These are phyloP conservation scores for Probaryconus sp. DNA, from an alignment of 1,140 invertebrate species.

Conservation along the genomic window DNA sequence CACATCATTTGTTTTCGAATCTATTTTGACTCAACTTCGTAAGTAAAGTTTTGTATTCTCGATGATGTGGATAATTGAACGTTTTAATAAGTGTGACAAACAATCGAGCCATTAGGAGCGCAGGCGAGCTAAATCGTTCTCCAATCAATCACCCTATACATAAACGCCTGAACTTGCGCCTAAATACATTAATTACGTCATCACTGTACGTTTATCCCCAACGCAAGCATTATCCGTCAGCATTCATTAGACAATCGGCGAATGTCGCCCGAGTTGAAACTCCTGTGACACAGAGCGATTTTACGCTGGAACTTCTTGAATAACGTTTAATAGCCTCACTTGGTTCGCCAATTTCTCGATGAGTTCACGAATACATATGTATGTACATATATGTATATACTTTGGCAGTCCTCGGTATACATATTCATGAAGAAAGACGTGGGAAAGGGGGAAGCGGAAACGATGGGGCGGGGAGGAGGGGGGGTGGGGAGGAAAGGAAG, in stretches of 20 bases:
- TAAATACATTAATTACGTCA: constrained; percentile 49
- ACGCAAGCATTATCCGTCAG: constrained; percentile 49
- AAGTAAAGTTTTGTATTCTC: too few relatives aligned
- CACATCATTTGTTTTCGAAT: too few relatives aligned
- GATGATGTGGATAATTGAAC: too few relatives aligned
- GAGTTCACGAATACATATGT: constrained; percentile 27
- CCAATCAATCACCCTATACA: constrained; percentile 31
- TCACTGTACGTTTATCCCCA: constrained; percentile 37
- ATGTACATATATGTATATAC: constrained; percentile 41
- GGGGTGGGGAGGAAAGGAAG: constrained; percentile 5
- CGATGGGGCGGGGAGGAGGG: background rate
- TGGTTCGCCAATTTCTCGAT: constrained; percentile 51
- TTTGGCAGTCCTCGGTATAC: constrained; percentile 62
- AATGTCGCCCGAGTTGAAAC: constrained; percentile 54
- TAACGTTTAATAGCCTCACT: constrained; percentile 53
- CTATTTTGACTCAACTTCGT: too few relatives aligned
- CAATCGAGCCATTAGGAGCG: constrained; percentile 29
- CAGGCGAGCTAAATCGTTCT: constrained; percentile 12
- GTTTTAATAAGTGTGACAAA: constrained; percentile 22
- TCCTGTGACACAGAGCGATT: constrained; percentile 56
- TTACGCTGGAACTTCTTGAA: constrained; percentile 57
- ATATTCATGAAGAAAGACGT: constrained; percentile 70
- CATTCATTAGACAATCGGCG: constrained; percentile 57
- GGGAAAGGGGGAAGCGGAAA: background rate
- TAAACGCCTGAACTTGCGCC: constrained; percentile 15